Evolutionary conservation across 2,797 vertebrate species (phyloP), one percentile per base, ranked within the genome.

Genomic region (Chelon auratus): DNA sequence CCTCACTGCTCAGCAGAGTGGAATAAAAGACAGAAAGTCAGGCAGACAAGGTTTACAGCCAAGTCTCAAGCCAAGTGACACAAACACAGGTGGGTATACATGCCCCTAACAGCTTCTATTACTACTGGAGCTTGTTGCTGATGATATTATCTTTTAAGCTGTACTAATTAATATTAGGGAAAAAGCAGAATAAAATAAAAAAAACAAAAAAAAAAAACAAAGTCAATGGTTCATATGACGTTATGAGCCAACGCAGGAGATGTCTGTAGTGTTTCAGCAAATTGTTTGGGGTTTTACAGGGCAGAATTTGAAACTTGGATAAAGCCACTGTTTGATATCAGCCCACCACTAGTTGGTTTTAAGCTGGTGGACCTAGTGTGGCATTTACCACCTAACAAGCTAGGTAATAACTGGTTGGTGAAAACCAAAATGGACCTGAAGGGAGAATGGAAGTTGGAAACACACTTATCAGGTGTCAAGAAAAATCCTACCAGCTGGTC

Each of bases 1-100:
- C 37, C 83, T 75, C 14, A 39, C 74, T 62, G 75, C 57, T 72
- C 22, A 37, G 42, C 37, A 17, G 40, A 81, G 62, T 62, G 39
- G 33, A 52, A 73, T 75, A 30, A 80, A 76, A 67, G 43, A 57
- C 17, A 45, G 10, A 43, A 15, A 71, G 36, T 40, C 3, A 58
- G 59, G 48, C 3, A 47, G 53, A 67, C 0, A 8, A 61, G 62
- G 56, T 80, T 60, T 57, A 62, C 40, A 40, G 5, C 8, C 26
- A 37, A 45, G 53, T 51, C 43, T 55, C 30, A 30, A 53, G 20
- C 40, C 11, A 30, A n/a, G 22, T 1, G 33, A 39, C 43, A 69
- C 7, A 68, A 48, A 65, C 22, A n/a, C 14, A 68, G 42, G 14
- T 56, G 60, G 24, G 15, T 13, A 52, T 20, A 48, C 37, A 76